These are phyloP conservation scores for Leptosomus discolor DNA, from an alignment of 2,113 vertebrate genomes.

Conservation along the genomic window DNA sequence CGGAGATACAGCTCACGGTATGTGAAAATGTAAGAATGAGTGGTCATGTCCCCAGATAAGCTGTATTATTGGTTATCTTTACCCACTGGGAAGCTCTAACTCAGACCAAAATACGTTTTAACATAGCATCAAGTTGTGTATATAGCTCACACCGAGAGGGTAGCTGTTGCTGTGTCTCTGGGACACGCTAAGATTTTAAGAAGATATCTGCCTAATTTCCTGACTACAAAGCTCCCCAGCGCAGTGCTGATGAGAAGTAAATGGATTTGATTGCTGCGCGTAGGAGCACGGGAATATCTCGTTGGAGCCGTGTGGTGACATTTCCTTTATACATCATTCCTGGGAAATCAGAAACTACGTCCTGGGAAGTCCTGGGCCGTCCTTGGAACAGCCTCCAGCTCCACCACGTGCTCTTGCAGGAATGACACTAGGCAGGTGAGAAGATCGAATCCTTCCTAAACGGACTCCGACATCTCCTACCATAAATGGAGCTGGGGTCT, in stretches of 20 bases:
- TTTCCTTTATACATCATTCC: not conserved
- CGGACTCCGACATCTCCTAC: not conserved
- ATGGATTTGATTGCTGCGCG: not conserved
- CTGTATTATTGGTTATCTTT: not conserved
- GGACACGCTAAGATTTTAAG: not conserved
- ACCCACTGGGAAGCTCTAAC: not conserved
- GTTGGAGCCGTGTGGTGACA: not conserved
- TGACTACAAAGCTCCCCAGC: not conserved
- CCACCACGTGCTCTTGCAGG: not conserved
- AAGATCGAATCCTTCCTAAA: not conserved
- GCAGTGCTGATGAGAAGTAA: not conserved
- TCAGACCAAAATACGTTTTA: not conserved
- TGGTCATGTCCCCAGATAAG: not conserved
- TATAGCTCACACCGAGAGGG: accelerated
- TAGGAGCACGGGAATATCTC: not conserved
- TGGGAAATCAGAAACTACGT: not conserved
- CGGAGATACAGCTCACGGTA: not conserved
- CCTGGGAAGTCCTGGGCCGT: not conserved
- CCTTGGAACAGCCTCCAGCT: not conserved
- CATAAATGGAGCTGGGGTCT: not conserved
- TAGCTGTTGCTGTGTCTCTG: not conserved
- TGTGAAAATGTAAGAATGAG: not conserved
- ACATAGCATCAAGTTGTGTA: not conserved
- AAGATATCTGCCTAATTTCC: not conserved
- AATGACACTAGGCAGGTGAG: not conserved